Evolutionary conservation across 2,113 vertebrate genomes (phyloP).

Genomic region (Halichoeres trimaculatus): DNA sequence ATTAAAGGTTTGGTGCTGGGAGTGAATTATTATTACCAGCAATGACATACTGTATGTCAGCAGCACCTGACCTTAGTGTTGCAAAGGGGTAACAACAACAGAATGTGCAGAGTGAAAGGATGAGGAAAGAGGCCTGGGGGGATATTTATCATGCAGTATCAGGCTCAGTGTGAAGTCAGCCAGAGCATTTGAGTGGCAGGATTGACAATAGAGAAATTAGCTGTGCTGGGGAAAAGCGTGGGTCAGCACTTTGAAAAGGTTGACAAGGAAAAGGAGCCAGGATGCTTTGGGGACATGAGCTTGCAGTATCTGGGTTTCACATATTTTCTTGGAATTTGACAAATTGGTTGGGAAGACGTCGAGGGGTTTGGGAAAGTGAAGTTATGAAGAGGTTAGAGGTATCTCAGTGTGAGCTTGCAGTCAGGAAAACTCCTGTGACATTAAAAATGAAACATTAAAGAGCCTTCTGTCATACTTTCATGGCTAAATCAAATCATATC

Average conservation of each 20-base stretch:
- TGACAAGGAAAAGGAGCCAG: slow-evolving; percentile 29
- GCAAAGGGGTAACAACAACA: slow-evolving; percentile 21
- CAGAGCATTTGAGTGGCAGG: slow-evolving; percentile 41
- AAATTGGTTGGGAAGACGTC: slow-evolving; percentile 33
- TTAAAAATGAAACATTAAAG: neutral
- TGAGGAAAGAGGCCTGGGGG: neutral
- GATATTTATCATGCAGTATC: neutral
- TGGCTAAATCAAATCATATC: neutral
- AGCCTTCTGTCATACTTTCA: neutral
- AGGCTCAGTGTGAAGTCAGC: slow-evolving; percentile 17
- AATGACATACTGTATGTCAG: no score
- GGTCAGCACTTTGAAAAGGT: slow-evolving; percentile 68
- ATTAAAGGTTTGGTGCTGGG: no score
- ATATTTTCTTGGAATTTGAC: slow-evolving; percentile 46
- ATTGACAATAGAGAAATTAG: slow-evolving; percentile 54
- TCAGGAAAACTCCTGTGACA: neutral
- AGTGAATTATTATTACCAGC: no score
- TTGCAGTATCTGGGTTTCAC: slow-evolving; percentile 38
- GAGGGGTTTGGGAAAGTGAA: neutral
- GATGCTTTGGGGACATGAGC: slow-evolving; percentile 4
- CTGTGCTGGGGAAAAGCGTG: slow-evolving; percentile 33
- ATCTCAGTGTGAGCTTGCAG: no score
- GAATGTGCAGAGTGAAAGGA: slow-evolving; percentile 22
- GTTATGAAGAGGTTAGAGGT: no score
- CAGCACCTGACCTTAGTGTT: slow-evolving; percentile 3